Base-by-base conservation (phyloP, 1,140 invertebrate species). In the Trachymyrmex septentrionalis region DNA sequence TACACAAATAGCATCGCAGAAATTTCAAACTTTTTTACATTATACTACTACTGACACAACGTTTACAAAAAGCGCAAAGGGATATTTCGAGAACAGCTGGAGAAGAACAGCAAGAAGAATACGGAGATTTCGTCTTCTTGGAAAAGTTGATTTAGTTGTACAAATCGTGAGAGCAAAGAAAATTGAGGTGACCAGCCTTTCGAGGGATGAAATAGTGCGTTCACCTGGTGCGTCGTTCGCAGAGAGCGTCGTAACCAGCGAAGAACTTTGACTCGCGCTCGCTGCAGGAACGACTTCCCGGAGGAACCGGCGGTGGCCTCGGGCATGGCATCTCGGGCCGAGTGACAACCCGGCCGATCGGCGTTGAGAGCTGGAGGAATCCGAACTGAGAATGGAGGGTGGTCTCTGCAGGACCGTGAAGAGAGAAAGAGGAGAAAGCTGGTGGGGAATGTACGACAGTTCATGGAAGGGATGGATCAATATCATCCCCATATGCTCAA, bases 291-390 rank as follows among this genome's bases (percentile, higher is more conserved):
- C 76, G 93, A 93, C 91, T 94, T 95, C 90, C 91, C 92, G 89
- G 91, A 90, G 90, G 91, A 89, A 92, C 91, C 93, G 89, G 85
- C 92, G 85, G 92, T 90, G 86, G 92, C 92, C 93, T 92, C 92
- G 93, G 93, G 92, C 93, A 95, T 95, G 92, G 90, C 92, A 95
- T 95, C 93, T 93, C 94, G 93, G 93, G 93, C 93, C 92, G 89
- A 90, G 94, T 87, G 93, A 91, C 92, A 76, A 87, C 75, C 84
- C 86, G 88, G 90, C 82, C 73, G 91, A 61, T 84, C 67, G 57
- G 64, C 57, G 84, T 85, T 85, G 61, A 48, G 78, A 77, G 81
- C 89, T 86, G 50, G 80, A 76, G 66, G 76, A 90, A 87, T 50
- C 76, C 73, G 59, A 86, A 86, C 81, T 82, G 72, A 90, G 61